A percentile compares a stretch with the other conserved stretches of the same genome.
Conservation (phyloP, 2,797 vertebrate genomes). For the Hipposideros larvatus region DNA sequence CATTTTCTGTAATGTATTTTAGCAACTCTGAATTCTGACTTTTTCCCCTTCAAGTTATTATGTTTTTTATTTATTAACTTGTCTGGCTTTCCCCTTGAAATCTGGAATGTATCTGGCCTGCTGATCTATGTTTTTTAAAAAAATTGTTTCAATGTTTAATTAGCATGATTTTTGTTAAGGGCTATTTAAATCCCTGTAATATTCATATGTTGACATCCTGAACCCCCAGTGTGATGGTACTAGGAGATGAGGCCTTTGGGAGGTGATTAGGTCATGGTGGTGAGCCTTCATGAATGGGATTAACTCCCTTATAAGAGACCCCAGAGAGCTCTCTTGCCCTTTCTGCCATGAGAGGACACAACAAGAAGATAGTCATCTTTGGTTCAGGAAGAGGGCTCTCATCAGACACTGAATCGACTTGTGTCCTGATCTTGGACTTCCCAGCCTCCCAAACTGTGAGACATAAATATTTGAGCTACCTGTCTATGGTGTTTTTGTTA, state of each 20-base stretch:
- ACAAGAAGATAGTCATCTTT: not conserved
- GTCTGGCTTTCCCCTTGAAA: not conserved
- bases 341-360: not conserved
- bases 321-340: not conserved
- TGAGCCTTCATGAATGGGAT: not conserved
- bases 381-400: not conserved
- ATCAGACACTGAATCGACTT: not conserved
- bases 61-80: not conserved
- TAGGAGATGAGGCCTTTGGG: not conserved
- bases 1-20: not conserved
- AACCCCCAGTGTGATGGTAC: not conserved
- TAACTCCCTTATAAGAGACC: not conserved
- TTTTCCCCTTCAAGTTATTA: not conserved
- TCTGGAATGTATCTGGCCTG: not conserved
- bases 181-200: not conserved
- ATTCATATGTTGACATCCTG: not conserved
- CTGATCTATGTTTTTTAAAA: not conserved
- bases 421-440: not conserved
- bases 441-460: not conserved
- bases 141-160: not conserved
- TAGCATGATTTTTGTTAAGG: not conserved
- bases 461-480: not conserved
- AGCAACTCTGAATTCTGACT: conserved; percentile 15
- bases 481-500: not conserved
- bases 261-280: not conserved